Percentiles rank a stretch among this genome's conserved stretches.
Evolutionary conservation across 2,113 vertebrate genomes (phyloP).

Genomic region (Amblyornis subalaris): DNA sequence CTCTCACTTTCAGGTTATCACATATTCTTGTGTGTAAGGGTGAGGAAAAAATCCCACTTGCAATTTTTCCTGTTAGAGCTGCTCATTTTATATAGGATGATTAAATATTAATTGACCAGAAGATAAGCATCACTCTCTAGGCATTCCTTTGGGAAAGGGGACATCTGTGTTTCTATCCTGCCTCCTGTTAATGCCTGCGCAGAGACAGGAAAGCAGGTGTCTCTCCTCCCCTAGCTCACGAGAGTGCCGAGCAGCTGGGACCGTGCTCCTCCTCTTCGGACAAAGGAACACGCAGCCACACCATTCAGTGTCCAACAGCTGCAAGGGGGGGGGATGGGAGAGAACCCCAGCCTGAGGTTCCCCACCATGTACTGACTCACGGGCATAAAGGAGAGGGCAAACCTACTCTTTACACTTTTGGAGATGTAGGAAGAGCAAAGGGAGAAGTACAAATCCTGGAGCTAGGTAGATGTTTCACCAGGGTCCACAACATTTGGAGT

Average conservation of each 20-base stretch:
- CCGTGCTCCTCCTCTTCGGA: rapidly evolving
- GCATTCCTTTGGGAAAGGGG: not conserved
- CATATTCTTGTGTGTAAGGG: not conserved
- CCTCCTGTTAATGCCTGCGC: not conserved
- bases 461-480: not conserved
- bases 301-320: not conserved
- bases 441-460: not conserved
- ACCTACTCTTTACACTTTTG: not conserved
- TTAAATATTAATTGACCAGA: not conserved
- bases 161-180: not conserved
- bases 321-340: not conserved
- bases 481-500: not conserved
- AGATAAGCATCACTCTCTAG: not conserved
- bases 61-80: not conserved
- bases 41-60: not conserved
- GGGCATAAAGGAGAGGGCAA: not conserved
- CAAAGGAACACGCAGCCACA: not conserved
- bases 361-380: rapidly evolving
- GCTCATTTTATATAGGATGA: not conserved
- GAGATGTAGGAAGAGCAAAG: not conserved
- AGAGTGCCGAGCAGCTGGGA: not conserved
- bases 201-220: not conserved
- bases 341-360: not conserved
- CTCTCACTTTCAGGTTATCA: not conserved
- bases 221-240: not conserved